Evolutionary conservation across 2,888 invertebrate genomes (phyloP).

Genomic region (Coelinius sp.): DNA sequence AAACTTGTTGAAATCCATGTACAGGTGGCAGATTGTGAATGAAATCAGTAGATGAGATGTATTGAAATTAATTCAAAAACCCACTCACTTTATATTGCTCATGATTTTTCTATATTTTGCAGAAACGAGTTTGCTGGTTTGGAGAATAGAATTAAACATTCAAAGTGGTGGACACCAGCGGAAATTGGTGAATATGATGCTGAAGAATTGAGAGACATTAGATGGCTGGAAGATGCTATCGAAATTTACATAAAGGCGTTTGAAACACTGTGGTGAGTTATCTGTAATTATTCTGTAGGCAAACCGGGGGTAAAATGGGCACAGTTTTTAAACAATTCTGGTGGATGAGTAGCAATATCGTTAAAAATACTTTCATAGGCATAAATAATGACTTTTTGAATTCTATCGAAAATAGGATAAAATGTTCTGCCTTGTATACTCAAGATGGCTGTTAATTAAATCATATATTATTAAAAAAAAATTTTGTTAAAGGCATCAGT

Average conservation of each 20-base stretch:
- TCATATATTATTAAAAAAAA: too few relatives aligned
- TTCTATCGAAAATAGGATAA: too few relatives aligned
- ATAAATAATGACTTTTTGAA: too few relatives aligned
- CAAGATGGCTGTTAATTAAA: too few relatives aligned
- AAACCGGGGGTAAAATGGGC: too few relatives aligned
- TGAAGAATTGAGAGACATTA: conserved; percentile 59
- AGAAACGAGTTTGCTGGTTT: conserved; percentile 59
- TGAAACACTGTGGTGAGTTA: conserved; percentile 59
- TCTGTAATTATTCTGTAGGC: background rate
- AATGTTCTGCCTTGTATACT: too few relatives aligned
- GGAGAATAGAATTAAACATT: conserved; percentile 57
- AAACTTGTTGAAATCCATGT: background rate
- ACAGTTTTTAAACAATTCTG: too few relatives aligned
- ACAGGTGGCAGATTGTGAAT: background rate
- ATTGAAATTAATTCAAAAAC: background rate
- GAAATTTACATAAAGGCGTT: conserved; percentile 58
- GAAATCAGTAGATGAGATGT: too few relatives aligned
- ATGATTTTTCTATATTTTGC: conserved; percentile 8
- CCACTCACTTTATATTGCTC: background rate
- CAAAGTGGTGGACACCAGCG: conserved; percentile 59
- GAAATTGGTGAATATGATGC: conserved; percentile 54
- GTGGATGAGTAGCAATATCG: too few relatives aligned
- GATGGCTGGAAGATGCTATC: conserved; percentile 63
- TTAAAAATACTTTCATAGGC: too few relatives aligned
- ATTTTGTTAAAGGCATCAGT: too few relatives aligned